Evolutionary conservation across 2,113 vertebrate species (phyloP).

Genomic region (Hemicordylus capensis): DNA sequence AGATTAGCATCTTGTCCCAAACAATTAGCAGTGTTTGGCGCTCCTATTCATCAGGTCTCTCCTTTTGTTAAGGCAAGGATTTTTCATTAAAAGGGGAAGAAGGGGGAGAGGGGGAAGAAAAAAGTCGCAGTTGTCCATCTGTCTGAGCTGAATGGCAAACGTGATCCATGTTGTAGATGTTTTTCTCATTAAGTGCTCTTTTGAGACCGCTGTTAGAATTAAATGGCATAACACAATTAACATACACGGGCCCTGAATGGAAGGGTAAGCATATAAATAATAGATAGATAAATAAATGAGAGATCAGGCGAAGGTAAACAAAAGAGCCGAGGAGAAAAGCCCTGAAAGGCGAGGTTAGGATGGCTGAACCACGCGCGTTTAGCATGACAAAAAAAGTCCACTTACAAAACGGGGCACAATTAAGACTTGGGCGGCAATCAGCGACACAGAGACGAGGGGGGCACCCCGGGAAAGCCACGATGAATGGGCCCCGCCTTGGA

Average conservation of each 20-base stretch:
- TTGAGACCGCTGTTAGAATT: conserved; percentile 80
- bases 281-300: conserved; percentile 80
- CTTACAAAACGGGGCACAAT: conserved; percentile 78
- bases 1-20: conserved; percentile 61
- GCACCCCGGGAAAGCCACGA: conserved; percentile 34
- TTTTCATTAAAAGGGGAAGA: conserved; percentile 56
- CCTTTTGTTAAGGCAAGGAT: conserved; percentile 62
- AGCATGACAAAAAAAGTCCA: conserved; percentile 80
- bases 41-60: conserved; percentile 57
- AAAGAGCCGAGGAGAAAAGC: conserved; percentile 65
- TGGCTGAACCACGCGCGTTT: conserved; percentile 78
- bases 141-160: conserved; percentile 77
- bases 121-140: conserved; percentile 78
- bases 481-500: conserved; percentile 40
- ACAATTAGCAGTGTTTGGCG: conserved; percentile 68
- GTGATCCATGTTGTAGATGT: conserved; percentile 76
- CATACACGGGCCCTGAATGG: conserved; percentile 76
- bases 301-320: conserved; percentile 80
- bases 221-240: conserved; percentile 83
- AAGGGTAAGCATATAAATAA: conserved; percentile 77
- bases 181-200: conserved; percentile 83
- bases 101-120: conserved; percentile 15
- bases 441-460: conserved; percentile 56
- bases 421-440: conserved; percentile 46
- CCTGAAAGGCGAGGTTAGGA: conserved; percentile 71